Evolutionary conservation across 2,797 vertebrate species (phyloP), one percentile per base, ranked within the genome.

Genomic region (Liparis tanakae): DNA sequence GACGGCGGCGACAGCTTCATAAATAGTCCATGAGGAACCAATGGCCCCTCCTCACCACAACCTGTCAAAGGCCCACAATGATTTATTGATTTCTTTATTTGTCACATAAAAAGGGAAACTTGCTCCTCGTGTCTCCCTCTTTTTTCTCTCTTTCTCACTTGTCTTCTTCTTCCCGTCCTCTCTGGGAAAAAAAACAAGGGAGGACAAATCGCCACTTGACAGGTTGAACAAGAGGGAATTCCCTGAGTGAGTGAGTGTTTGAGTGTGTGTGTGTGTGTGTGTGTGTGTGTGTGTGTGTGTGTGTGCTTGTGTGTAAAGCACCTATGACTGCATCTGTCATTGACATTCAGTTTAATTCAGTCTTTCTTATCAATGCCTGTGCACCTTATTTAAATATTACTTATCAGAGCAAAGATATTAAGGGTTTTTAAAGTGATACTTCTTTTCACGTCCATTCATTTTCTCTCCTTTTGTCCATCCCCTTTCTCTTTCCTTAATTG

Each of bases 11-110:
- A 88, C 86, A 78, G 84, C 80, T 92, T 94, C 93, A 94, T 94
- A 91, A 94, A 94, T 94, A 94, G 86, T 92, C 91, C 72, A 95
- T 94, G 93, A 94, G 87, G 85, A 93, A 85, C 78, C 83, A 90
- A 83, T 81, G 70, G 78, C 87, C 86, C 82, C 87, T 65, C 86
- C 85, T 86, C 83, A 68, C 87, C 80, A 80, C 90, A 84, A 83
- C 88, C 90, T 90, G 92, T 93, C 90, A 93, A 90, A 91, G 85
- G 74, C 86, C 75, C 85, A 68, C 89, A 89, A 93, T 94, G 93
- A 94, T 94, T 95, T 93, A 94, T 94, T 93, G 93, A 94, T 94
- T 93, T 92, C 87, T 94, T 92, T 91, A 93, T 95, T 94, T 94
- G 92, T 94, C 90, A 94, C 91, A 94, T 88, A 89, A 93, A 94